Evolutionary conservation across 1,140 invertebrate genomes (phyloP).

Genomic region (Ephestia elutella): DNA sequence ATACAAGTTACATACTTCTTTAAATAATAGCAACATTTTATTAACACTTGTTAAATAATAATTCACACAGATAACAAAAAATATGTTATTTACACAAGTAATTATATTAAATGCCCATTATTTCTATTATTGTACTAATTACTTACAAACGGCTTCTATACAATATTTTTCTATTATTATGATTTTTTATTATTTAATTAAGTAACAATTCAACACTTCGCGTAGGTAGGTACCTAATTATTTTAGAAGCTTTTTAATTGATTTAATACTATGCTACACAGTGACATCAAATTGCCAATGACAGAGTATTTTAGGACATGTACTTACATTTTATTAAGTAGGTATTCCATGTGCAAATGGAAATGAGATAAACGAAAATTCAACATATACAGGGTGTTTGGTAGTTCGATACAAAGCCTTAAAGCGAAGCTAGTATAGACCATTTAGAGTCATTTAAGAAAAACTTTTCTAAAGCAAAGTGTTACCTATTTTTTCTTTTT

Average conservation of each 20-base stretch:
- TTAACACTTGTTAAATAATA: neutral
- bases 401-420: no score
- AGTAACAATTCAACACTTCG: constrained; percentile 31
- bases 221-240: constrained; percentile 4
- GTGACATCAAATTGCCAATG: constrained; percentile 45
- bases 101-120: neutral
- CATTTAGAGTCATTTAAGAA: no score
- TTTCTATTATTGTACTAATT: constrained; percentile 53
- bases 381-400: no score
- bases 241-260: constrained; percentile 26
- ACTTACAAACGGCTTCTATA: constrained; percentile 18
- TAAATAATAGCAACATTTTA: neutral
- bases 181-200: constrained; percentile 8
- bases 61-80: constrained; percentile 5
- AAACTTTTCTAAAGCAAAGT: no score
- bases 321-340: no score
- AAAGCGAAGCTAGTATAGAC: no score
- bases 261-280: constrained; percentile 15
- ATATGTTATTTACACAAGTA: constrained; percentile 9
- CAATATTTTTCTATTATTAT: neutral
- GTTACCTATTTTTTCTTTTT: no score
- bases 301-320: constrained; percentile 20
- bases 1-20: neutral
- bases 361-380: no score
- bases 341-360: no score